phyloP scores from a whole-genome alignment of 2,113 vertebrate genomes.

The Solenodon paradoxus region DNA sequence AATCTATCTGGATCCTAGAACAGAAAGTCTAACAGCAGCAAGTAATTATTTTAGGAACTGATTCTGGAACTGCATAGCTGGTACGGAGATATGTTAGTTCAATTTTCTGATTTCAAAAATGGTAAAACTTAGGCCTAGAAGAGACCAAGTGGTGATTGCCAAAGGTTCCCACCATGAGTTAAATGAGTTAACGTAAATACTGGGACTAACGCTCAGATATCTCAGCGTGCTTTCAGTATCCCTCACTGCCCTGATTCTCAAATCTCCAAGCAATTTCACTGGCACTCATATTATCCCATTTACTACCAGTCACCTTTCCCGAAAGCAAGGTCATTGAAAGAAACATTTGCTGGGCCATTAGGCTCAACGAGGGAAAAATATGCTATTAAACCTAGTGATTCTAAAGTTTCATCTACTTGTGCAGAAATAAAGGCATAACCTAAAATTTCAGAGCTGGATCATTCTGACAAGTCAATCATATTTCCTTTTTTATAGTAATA shows the following conservation, averaged over 20 bases:
- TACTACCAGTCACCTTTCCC: constrained; percentile 1
- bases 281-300: background rate
- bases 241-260: background rate
- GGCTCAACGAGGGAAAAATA: background rate
- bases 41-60: background rate
- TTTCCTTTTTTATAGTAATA: too few relatives aligned
- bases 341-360: background rate
- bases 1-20: background rate
- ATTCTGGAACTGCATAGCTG: background rate
- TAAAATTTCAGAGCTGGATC: constrained; percentile 3
- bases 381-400: background rate
- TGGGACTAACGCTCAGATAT: background rate
- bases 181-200: background rate
- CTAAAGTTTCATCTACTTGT: background rate
- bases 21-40: background rate
- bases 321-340: constrained; percentile 31
- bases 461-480: background rate
- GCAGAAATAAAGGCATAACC: background rate
- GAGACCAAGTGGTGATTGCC: background rate
- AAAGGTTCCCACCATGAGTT: background rate
- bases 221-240: background rate
- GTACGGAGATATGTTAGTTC: background rate
- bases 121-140: background rate
- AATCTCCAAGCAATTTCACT: background rate
- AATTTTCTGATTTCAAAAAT: background rate